Evolutionary conservation across 2,113 vertebrate species (phyloP), one percentile per base, ranked within the genome.

Genomic region (Ciconia maguari): DNA sequence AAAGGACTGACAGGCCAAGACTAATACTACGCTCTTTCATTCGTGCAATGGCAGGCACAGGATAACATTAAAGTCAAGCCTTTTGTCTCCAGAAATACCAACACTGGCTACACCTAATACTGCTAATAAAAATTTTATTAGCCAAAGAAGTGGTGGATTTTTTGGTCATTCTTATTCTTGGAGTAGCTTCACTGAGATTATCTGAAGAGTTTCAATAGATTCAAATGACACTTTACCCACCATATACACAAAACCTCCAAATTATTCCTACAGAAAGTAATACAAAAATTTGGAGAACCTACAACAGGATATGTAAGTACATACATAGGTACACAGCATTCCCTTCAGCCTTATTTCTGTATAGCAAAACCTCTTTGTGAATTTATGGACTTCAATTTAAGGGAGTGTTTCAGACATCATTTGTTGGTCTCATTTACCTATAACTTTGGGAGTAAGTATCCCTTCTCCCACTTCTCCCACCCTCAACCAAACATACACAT

Each of bases 181-280:
- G 15, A 77, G 38, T 54, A 29, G 11, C 21, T 82, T 77, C 32
- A 66, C 16, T 41, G 17, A 72, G 41, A 61, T 54, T 42, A 36
- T 30, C 41, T 41, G 17, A 71, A 55, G 41, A 49, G 9, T 41
- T 81, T 82, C 29, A 44, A 4, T 3, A 44, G 19, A 66, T 66
- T 64, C 24, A 71, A 78, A 66, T n/a, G 24, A 72, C 9, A 20
- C 11, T 60, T 77, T 54, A 49, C 6, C 9, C 32, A 66, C 9
- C 0, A 1, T 17, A 78, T 7, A 71, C 5, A 19, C 1, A 34
- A 60, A 30, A 1, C 0, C 5, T 46, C 9, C 9, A 44, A 34
- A 26, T 44, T 34, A 36, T 60, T 87, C 29, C 22, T 79, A 36
- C 0, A 25, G 34, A 58, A 44, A 52, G 6, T 52, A 76, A 42